Percentiles rank a stretch among this genome's conserved stretches.
Conservation (phyloP, 2,113 vertebrate genomes). For the mouse (Mus musculus) region DNA sequence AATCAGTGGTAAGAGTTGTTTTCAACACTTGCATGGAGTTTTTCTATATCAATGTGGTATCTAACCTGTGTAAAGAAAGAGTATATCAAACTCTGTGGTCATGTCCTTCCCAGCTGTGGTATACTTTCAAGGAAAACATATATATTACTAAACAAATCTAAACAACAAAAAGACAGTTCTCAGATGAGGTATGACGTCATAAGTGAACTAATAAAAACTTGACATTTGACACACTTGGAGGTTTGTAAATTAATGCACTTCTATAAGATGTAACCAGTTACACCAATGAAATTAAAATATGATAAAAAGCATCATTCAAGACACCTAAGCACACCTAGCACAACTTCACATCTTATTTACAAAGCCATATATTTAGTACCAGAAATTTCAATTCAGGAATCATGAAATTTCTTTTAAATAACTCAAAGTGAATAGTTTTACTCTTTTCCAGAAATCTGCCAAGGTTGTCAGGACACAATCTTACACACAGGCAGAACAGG, state of each 20-base stretch:
- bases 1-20: constrained; percentile 37
- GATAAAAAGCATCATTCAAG: constrained; percentile 26
- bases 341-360: constrained; percentile 25
- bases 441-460: constrained; percentile 16
- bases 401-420: not conserved
- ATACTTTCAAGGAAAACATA: not conserved
- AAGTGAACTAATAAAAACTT: constrained; percentile 44
- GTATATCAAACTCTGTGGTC: not conserved
- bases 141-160: constrained; percentile 5
- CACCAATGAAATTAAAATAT: not conserved
- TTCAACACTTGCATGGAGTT: constrained; percentile 43
- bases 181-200: not conserved
- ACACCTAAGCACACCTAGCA: not conserved
- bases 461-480: not conserved
- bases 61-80: not conserved
- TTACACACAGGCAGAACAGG: not conserved
- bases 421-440: not conserved
- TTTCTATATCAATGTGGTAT: constrained; percentile 28
- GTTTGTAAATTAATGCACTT: constrained; percentile 34
- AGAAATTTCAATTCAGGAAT: not conserved
- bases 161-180: constrained; percentile 48
- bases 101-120: not conserved
- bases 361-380: not conserved
- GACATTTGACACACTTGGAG: not conserved
- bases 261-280: not conserved